Evolutionary conservation across 2,113 vertebrate genomes (phyloP).

Genomic region (Nothocercus nigrocapillus): DNA sequence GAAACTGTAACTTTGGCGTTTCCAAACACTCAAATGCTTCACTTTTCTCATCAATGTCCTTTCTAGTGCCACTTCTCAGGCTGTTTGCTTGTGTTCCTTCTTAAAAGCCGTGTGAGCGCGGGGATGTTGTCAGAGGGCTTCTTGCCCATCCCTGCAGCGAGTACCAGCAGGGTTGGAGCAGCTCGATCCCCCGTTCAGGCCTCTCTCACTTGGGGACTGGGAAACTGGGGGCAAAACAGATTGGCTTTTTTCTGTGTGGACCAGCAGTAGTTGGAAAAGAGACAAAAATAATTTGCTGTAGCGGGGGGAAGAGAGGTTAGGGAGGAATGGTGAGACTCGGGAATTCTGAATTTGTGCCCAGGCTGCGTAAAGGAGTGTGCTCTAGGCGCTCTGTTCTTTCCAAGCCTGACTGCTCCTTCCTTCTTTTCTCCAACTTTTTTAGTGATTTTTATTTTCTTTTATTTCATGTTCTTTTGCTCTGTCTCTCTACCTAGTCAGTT

Average conservation of each 20-base stretch:
- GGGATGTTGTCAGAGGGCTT: background rate
- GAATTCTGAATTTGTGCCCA: background rate
- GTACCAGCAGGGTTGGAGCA: background rate
- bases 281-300: background rate
- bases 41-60: background rate
- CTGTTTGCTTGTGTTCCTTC: background rate
- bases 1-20: background rate
- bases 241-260: background rate
- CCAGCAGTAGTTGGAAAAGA: background rate
- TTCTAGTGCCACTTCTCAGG: background rate
- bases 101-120: background rate
- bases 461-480: background rate
- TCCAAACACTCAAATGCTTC: background rate
- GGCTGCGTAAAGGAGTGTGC: background rate
- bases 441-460: background rate
- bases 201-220: background rate
- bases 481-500: background rate
- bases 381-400: background rate
- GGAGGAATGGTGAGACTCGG: background rate
- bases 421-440: background rate
- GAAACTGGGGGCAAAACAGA: background rate
- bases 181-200: background rate
- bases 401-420: background rate
- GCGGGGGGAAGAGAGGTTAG: fast-evolving
- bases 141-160: background rate